Percentiles rank a stretch among this genome's conserved stretches.
These are phyloP conservation scores for Ethmia dodecea DNA, from an alignment of 2,888 invertebrate genomes.

Conservation along the genomic window DNA sequence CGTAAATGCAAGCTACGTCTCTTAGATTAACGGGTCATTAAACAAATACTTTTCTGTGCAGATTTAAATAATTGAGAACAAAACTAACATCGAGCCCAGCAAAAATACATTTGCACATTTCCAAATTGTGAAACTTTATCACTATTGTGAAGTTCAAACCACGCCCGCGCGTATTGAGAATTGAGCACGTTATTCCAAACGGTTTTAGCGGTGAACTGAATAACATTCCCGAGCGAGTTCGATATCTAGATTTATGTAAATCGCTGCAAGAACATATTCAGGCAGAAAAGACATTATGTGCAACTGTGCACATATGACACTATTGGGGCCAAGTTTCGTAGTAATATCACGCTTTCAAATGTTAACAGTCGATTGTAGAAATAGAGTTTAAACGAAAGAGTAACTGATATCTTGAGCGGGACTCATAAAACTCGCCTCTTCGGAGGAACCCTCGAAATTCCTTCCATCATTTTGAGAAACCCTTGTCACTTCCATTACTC, in stretches of 20 bases:
- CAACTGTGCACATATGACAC: no score
- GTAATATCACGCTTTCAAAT: constrained; percentile 2
- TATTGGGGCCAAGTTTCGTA: no score
- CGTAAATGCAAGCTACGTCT: constrained; percentile 51
- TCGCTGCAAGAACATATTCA: no score
- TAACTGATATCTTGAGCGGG: constrained; percentile 50
- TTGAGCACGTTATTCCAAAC: constrained; percentile 2
- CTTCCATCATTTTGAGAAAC: constrained; percentile 66
- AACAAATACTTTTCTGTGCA: constrained; percentile 44
- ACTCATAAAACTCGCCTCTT: constrained; percentile 60
- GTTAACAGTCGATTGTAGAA: no score
- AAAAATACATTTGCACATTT: neutral
- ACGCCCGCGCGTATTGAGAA: neutral
- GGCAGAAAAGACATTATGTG: neutral
- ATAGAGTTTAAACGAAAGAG: constrained; percentile 31
- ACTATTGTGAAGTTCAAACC: constrained; percentile 1
- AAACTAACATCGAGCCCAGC: neutral
- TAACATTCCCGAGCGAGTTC: no score
- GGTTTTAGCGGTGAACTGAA: constrained; percentile 1
- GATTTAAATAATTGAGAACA: neutral
- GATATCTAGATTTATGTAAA: no score
- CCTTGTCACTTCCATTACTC: constrained; percentile 74
- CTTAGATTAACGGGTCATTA: constrained; percentile 47
- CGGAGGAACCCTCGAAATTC: constrained; percentile 54
- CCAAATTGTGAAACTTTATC: constrained; percentile 3